Conservation (phyloP, 92 coral and sea anemone species). For the Bergia sp. region DNA sequence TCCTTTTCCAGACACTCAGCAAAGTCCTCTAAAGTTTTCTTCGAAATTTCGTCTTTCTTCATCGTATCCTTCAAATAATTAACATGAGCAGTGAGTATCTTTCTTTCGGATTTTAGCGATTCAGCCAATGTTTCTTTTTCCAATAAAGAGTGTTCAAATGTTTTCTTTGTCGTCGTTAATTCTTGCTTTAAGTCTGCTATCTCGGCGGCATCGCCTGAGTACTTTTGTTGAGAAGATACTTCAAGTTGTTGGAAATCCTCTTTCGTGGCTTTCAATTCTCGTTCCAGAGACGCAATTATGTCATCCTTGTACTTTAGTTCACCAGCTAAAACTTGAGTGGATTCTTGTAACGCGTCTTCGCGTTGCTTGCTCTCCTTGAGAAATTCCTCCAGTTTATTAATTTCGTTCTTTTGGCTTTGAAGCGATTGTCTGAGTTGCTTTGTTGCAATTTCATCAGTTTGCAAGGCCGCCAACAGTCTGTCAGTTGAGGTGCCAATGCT, state of each 20-base stretch:
- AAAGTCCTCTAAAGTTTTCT: conserved; percentile 27
- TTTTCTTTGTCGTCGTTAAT: neutral
- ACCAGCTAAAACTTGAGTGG: neutral
- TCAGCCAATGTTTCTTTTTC: neutral
- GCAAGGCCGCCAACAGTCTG: conserved; percentile 35
- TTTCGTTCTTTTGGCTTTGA: conserved; percentile 20
- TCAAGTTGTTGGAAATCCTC: neutral
- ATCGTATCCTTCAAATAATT: neutral
- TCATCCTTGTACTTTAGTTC: neutral
- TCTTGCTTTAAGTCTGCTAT: conserved; percentile 30
- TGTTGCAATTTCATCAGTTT: conserved; percentile 10
- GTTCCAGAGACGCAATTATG: neutral
- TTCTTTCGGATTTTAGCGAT: conserved; percentile 7
- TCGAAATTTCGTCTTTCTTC: conserved; percentile 22
- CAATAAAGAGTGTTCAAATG: neutral
- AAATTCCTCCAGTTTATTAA: neutral
- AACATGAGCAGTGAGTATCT: conserved; percentile 5
- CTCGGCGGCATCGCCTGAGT: neutral
- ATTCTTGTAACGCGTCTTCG: neutral
- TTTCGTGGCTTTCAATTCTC: neutral
- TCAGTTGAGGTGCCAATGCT: neutral
- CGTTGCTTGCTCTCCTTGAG: conserved; percentile 9
- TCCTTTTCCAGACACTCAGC: conserved; percentile 14
- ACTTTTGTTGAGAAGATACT: neutral
- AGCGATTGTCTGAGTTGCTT: conserved; percentile 30